These are phyloP conservation scores for Phataginus tetradactyla DNA, from an alignment of 2,797 vertebrate genomes.

Conservation along the genomic window DNA sequence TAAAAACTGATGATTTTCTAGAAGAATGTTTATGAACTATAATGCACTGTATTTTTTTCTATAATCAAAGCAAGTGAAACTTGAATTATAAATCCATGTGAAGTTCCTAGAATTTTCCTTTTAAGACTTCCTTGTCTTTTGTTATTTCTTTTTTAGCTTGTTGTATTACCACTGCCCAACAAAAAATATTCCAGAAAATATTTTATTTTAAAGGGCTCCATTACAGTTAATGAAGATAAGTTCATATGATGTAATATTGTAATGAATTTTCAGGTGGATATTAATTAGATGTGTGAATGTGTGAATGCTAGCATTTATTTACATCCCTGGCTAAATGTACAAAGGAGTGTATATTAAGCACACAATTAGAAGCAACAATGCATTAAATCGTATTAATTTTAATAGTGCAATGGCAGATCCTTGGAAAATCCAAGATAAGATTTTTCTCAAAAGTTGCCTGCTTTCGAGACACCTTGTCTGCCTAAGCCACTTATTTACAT, in stretches of 20 bases:
- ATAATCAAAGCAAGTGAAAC: neutral
- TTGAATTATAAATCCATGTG: constrained; percentile 7
- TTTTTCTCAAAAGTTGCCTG: constrained; percentile 39
- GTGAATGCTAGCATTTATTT: constrained; percentile 79
- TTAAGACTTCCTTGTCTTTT: neutral
- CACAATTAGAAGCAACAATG: constrained; percentile 78
- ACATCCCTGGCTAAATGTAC: constrained; percentile 75
- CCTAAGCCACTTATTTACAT: constrained; percentile 17
- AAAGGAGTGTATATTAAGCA: constrained; percentile 73
- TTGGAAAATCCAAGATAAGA: constrained; percentile 70
- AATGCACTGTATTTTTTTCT: neutral
- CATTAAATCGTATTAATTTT: constrained; percentile 80
- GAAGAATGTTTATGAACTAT: constrained; percentile 29
- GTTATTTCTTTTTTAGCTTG: neutral
- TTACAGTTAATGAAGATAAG: constrained; percentile 76
- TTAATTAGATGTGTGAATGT: constrained; percentile 80
- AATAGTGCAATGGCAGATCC: constrained; percentile 56
- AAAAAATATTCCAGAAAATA: constrained; percentile 56
- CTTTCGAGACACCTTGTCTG: constrained; percentile 25
- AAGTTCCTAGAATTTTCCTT: constrained; percentile 18
- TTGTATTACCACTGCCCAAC: neutral
- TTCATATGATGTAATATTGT: constrained; percentile 64
- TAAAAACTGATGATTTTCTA: constrained; percentile 26
- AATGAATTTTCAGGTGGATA: constrained; percentile 76
- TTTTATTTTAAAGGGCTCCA: constrained; percentile 63